Conservation (phyloP, 2,888 invertebrate species). For the Tipula lateralis region DNA sequence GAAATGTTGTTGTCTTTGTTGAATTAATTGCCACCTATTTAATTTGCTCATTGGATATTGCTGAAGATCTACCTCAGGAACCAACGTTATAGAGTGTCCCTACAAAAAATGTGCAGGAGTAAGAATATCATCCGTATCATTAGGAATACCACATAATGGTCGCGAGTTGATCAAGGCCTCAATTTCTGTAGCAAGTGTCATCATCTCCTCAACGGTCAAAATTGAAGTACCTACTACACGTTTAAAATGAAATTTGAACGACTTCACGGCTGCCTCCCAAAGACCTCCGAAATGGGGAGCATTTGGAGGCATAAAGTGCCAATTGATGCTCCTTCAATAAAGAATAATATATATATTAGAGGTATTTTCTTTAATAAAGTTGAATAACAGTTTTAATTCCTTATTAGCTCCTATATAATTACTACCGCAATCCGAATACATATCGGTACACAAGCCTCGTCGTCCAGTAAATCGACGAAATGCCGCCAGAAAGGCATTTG, state of each 20-base stretch:
- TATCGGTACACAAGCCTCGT: neutral
- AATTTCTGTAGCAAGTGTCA: conserved; percentile 40
- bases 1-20: conserved; percentile 36
- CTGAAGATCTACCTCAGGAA: conserved; percentile 36
- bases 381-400: neutral
- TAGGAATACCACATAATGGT: conserved; percentile 37
- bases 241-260: neutral
- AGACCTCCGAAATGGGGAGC: neutral
- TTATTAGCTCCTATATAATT: neutral
- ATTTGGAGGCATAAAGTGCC: neutral
- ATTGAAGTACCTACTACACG: conserved; percentile 36
- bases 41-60: conserved; percentile 34
- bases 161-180: conserved; percentile 41
- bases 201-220: conserved; percentile 40
- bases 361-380: conserved; percentile 28
- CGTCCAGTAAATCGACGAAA: neutral
- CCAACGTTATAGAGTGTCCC: neutral
- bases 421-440: too few species aligned
- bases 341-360: neutral
- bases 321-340: neutral
- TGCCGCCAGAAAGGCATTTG: neutral
- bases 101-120: conserved; percentile 33
- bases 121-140: conserved; percentile 34
- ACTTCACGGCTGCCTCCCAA: neutral
- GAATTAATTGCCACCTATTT: conserved; percentile 37